Evolutionary conservation across 2,113 vertebrate species (phyloP), one percentile per base, ranked within the genome.

Genomic region (Phodopus roborovskii): DNA sequence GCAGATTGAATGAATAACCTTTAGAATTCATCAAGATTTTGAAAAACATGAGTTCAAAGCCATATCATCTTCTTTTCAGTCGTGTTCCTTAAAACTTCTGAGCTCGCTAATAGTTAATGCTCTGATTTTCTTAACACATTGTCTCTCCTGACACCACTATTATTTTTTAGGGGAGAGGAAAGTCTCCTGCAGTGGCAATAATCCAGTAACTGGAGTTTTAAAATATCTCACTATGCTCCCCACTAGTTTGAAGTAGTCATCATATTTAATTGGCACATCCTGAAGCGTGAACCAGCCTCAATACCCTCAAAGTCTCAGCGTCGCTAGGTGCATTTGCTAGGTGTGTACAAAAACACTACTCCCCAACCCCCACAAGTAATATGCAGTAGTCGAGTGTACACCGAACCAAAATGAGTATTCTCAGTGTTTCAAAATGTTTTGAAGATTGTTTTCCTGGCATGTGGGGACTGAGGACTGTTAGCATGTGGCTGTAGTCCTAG

Each of bases 201-300:
- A 92, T 95, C 96, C 97, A 94, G 93, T 91, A 17, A 48, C 50
- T 28, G 28, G 81, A 95, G 96, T 93, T 97, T 96, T 96, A 93
- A 93, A 90, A 93, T 91, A 66, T 97, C 97, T 98, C 92, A 90
- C 94, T 66, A 9, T 95, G 92, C 96, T 98, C 94, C 90, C 96
- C 96, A 96, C 95, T 95, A 64, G 85, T 97, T 97, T 97, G 90
- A 93, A 82, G 96, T 91, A 97, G 94, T 97, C 96, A 86, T 98
- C 97, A 94, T 97, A 96, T 98, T 98, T 98, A 98, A 98, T 98
- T 98, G 97, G 97, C 97, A 96, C 91, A 94, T 73, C 94, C 86
- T 90, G 36, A 97, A 94, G 77, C 93, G 95, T 93, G 96, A 95
- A 84, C 58, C 91, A 91, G 24, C 45, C 60, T 78, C 60, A 73